Evolutionary conservation across 2,797 vertebrate species (phyloP).

Genomic region (Naso thynnoides): DNA sequence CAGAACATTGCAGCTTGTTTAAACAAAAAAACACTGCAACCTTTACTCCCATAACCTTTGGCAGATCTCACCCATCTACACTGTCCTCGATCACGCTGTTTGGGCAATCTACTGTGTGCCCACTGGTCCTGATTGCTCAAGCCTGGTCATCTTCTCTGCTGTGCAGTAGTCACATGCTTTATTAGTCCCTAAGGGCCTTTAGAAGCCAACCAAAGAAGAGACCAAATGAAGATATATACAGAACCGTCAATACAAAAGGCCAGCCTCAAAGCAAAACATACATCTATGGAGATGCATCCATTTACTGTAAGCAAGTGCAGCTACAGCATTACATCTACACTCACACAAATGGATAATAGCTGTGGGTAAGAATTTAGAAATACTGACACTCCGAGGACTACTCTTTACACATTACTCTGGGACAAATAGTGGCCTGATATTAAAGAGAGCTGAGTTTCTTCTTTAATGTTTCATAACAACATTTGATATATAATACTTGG

Average conservation of each 20-base stretch:
- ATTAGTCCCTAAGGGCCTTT: constrained; percentile 54
- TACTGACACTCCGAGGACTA: neutral
- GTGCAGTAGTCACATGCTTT: constrained; percentile 44
- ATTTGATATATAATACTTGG: too few relatives aligned
- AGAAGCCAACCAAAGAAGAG: constrained; percentile 35
- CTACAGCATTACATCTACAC: neutral
- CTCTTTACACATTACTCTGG: too few relatives aligned
- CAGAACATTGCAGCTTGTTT: constrained; percentile 16
- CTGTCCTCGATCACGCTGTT: constrained; percentile 21
- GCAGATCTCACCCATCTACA: constrained; percentile 45
- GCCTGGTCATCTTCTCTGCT: constrained; percentile 34
- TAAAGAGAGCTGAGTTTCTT: too few relatives aligned
- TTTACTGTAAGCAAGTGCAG: constrained; percentile 30
- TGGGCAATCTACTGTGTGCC: constrained; percentile 36
- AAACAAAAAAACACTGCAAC: constrained; percentile 21
- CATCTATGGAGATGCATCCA: constrained; percentile 37
- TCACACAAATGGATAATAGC: neutral
- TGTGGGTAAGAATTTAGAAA: constrained; percentile 4
- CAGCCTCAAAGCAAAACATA: constrained; percentile 41
- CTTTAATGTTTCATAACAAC: too few relatives aligned
- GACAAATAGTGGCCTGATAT: too few relatives aligned
- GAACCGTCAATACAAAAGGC: constrained; percentile 35
- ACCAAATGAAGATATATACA: constrained; percentile 41
- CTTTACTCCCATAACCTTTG: constrained; percentile 50
- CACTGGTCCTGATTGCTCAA: constrained; percentile 52